A percentile compares a stretch with the other conserved stretches of the same genome.
Conservation (phyloP, 2,888 invertebrate genomes). For the Gymnosoma rotundatum region DNA sequence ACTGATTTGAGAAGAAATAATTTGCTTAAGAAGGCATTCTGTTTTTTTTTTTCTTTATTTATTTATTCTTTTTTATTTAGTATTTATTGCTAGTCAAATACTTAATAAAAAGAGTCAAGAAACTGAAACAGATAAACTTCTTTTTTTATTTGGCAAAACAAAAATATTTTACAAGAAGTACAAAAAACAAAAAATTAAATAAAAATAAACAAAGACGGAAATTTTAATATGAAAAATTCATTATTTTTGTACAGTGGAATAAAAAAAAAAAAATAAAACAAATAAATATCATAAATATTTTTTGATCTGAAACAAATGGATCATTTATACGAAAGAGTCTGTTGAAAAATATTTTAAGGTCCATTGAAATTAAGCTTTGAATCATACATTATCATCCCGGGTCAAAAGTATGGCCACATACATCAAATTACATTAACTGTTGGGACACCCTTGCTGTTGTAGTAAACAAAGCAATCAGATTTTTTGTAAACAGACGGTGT, state of each 20-base stretch:
- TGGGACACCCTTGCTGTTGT: too few relatives aligned
- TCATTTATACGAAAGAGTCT: too few relatives aligned
- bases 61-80: slow-evolving; percentile 11
- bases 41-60: slow-evolving; percentile 21
- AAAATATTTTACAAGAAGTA: neutral
- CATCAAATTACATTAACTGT: too few relatives aligned
- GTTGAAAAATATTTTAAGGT: too few relatives aligned
- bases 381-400: too few relatives aligned
- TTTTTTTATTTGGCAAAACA: slow-evolving; percentile 15
- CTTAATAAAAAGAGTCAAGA: slow-evolving; percentile 49
- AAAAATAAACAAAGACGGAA: slow-evolving; percentile 23
- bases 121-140: slow-evolving; percentile 56
- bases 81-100: slow-evolving; percentile 52
- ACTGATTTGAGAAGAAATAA: slow-evolving; percentile 28
- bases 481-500: too few relatives aligned
- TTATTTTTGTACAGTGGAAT: slow-evolving; percentile 1
- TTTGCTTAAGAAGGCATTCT: slow-evolving; percentile 48
- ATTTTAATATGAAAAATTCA: slow-evolving; percentile 25
- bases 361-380: too few relatives aligned
- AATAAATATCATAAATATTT: neutral
- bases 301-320: too few relatives aligned
- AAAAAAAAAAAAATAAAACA: too few relatives aligned
- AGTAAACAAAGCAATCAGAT: too few relatives aligned
- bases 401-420: too few relatives aligned
- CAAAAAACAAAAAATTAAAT: slow-evolving; percentile 13